A percentile compares a stretch with the other conserved stretches of the same genome.
Evolutionary conservation across 2,888 invertebrate genomes (phyloP).

Genomic region (Trachelus tabidus): DNA sequence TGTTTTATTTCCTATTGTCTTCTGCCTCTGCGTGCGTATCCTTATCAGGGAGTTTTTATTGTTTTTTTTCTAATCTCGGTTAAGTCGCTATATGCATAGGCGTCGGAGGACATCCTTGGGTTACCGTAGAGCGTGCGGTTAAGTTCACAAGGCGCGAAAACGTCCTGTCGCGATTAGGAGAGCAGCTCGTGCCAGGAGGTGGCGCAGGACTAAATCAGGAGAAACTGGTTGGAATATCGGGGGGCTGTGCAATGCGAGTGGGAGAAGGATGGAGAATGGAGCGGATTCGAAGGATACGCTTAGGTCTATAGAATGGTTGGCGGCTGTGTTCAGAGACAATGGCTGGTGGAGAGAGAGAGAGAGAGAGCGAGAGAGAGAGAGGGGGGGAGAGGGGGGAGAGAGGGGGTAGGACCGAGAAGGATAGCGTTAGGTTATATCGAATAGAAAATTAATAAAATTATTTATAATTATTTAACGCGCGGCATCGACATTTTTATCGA

Average conservation of each 20-base stretch:
- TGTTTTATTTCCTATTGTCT: neutral
- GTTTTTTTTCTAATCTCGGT: neutral
- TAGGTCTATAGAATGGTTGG: constrained; percentile 25
- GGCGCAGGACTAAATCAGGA: constrained; percentile 59
- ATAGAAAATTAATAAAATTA: neutral
- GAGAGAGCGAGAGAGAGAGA: neutral
- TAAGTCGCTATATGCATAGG: neutral
- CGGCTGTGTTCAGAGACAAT: constrained; percentile 21
- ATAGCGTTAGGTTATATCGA: neutral
- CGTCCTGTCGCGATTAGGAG: constrained; percentile 62
- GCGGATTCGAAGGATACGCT: constrained; percentile 19
- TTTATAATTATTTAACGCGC: neutral
- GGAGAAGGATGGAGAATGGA: constrained; percentile 24
- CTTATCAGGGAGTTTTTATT: neutral
- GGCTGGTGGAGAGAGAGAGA: neutral
- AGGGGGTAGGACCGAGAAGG: neutral
- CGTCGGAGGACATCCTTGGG: neutral
- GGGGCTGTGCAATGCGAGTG: constrained; percentile 25
- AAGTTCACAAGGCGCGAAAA: constrained; percentile 56
- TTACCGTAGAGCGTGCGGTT: constrained; percentile 26
- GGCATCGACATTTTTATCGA: neutral
- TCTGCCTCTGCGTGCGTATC: neutral
- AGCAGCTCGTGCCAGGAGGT: constrained; percentile 54
- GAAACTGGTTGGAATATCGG: constrained; percentile 28
- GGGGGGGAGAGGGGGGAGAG: no score